Base-by-base conservation (phyloP, 1,140 invertebrate genomes). In the Fopius arisanus region DNA sequence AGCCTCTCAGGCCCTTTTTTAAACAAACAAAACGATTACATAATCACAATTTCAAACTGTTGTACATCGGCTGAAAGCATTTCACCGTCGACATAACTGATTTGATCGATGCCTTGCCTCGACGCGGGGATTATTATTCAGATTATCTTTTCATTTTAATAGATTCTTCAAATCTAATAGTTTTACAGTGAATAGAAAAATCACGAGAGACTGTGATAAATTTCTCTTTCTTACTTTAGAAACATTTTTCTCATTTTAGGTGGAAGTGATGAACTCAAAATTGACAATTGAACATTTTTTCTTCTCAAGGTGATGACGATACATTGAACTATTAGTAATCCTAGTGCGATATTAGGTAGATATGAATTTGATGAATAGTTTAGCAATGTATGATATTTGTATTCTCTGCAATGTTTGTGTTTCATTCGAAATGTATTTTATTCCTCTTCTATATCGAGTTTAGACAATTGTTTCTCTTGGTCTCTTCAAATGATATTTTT, bases 261-360 rank as follows among this genome's bases (percentile, higher is more conserved):
- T 9, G 10, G 1, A 9, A 63, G 19, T 63, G 1, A 28, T 63
- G 59, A 23, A 4, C 14, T 6, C 26, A 19, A 23, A 63, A 26
- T 63, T 19, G 33, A 67, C 29, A 67, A 67, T 33, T 16, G 33
- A 67, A n/a, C 16, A 33, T 29, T 19, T 21, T 51, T 51, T 51
- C 14, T 51, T 51, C 19, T 21, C n/a, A 14, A 14, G 19, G n/a
- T 3, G 19, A 48, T 59, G 16, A 59, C 19, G 23, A 59, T 59
- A 59, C 54, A 59, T 59, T 14, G 10, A 59, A 26, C 23, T 23
- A 59, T 23, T 14, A 23, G 19, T 68, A 68, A 68, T 43, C 9
- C 33, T 68, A 66, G 37, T 40, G 66, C 21, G 23, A 67, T 67
- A 43, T 67, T 40, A 67, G 40, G 28, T 69, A 69, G 48, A 69